Conservation (phyloP, 2,888 invertebrate genomes). For the Conchocele bisecta region DNA sequence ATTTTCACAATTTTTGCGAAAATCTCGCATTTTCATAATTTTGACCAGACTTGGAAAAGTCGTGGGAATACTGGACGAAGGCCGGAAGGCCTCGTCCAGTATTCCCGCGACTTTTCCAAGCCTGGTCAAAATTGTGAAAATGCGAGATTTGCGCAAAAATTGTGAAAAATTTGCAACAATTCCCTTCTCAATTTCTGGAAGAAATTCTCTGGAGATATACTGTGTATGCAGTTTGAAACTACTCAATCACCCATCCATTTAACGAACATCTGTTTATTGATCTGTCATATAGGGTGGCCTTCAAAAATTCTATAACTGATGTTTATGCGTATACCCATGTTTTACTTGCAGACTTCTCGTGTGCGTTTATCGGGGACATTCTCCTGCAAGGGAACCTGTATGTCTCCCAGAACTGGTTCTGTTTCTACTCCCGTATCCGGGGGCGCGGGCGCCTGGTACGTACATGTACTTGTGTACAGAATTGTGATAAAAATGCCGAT, state of each 20-base stretch:
- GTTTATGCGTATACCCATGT: not conserved
- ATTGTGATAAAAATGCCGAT: not conserved
- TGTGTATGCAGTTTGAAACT: not conserved
- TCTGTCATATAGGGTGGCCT: not conserved
- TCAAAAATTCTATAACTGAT: not conserved
- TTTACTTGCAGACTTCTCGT: slow-evolving; percentile 88
- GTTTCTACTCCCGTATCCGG: slow-evolving; percentile 97
- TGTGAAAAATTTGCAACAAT: not conserved
- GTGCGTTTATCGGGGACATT: slow-evolving; percentile 95
- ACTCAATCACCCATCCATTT: not conserved
- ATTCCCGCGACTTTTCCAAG: too few species aligned
- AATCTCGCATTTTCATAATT: too few species aligned
- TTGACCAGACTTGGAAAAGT: too few species aligned
- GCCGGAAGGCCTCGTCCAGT: too few species aligned
- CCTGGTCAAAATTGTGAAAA: too few species aligned
- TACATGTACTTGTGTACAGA: not conserved
- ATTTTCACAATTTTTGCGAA: too few species aligned
- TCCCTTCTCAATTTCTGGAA: not conserved
- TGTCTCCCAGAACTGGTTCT: slow-evolving; percentile 96
- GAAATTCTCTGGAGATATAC: not conserved
- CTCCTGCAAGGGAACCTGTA: slow-evolving; percentile 96
- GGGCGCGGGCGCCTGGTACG: slow-evolving; percentile 96
- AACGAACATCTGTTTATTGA: too few species aligned
- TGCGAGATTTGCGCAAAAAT: not conserved
- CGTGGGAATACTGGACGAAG: too few species aligned